Conservation (phyloP, 2,888 invertebrate genomes). For the Heliconius aoede region DNA sequence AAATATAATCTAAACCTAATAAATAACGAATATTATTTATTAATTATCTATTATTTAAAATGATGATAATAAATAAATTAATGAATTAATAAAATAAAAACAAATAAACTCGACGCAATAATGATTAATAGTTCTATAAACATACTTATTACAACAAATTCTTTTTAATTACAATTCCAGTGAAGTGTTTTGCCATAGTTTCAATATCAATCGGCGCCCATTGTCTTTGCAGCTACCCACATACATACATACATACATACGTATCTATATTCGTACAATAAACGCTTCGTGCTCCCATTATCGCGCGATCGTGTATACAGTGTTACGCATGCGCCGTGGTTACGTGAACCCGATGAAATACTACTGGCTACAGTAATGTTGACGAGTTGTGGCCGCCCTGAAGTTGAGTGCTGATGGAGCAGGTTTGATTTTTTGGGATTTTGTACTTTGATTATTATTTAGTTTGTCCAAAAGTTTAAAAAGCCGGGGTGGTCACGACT, state of each 20-base stretch:
- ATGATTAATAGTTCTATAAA: not conserved
- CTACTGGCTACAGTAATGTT: not conserved
- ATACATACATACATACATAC: not conserved
- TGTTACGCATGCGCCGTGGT: constrained; percentile 39
- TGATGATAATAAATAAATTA: not conserved
- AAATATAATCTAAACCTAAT: too few species aligned
- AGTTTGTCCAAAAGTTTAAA: not conserved
- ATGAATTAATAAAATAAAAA: not conserved
- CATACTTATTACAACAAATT: not conserved
- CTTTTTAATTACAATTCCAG: not conserved
- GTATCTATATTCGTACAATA: constrained; percentile 17
- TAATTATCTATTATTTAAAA: too few species aligned
- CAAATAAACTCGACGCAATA: not conserved
- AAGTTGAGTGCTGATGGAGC: too few species aligned
- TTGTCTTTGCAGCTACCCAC: constrained; percentile 19
- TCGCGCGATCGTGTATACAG: constrained; percentile 38
- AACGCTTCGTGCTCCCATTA: constrained; percentile 36
- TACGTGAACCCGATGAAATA: constrained; percentile 35
- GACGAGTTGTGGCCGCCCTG: not conserved
- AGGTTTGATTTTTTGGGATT: not conserved
- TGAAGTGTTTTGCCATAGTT: not conserved
- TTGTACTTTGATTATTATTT: not conserved
- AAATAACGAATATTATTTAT: too few species aligned
- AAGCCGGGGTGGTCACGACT: not conserved
- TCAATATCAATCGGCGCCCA: constrained; percentile 5